These are phyloP conservation scores for Cardiocondyla obscurior DNA, from an alignment of 1,140 invertebrate species.

Conservation along the genomic window DNA sequence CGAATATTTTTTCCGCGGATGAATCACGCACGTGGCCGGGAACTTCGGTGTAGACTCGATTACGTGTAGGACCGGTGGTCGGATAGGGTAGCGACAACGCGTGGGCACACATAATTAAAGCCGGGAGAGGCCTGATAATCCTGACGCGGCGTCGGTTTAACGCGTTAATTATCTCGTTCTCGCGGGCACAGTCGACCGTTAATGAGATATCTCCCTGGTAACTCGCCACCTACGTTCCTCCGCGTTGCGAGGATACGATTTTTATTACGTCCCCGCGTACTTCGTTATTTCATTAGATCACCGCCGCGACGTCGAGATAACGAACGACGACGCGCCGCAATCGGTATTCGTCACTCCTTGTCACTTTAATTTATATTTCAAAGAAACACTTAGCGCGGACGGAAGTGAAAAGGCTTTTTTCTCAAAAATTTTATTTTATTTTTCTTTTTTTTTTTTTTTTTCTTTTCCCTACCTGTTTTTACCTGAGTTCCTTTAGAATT, in stretches of 20 bases:
- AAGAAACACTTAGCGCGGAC: not conserved
- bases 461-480: no score
- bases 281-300: not conserved
- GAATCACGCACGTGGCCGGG: not conserved
- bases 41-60: no score
- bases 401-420: no score
- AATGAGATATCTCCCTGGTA: constrained; percentile 65
- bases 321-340: not conserved
- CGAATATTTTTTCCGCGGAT: not conserved
- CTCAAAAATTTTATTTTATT: no score
- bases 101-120: constrained; percentile 76
- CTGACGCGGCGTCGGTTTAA: constrained; percentile 73
- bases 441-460: no score
- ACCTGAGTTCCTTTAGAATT: no score
- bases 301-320: not conserved
- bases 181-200: constrained; percentile 63
- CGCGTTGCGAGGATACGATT: not conserved
- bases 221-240: constrained; percentile 72
- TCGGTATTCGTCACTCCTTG: not conserved
- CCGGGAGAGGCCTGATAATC: constrained; percentile 75
- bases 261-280: not conserved
- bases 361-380: no score
- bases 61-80: constrained; percentile 66
- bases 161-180: constrained; percentile 79
- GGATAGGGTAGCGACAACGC: constrained; percentile 72